A percentile compares a stretch with the other conserved stretches of the same genome.
Evolutionary conservation across 2,888 invertebrate species (phyloP).

Genomic region (Limnephilus rhombicus): DNA sequence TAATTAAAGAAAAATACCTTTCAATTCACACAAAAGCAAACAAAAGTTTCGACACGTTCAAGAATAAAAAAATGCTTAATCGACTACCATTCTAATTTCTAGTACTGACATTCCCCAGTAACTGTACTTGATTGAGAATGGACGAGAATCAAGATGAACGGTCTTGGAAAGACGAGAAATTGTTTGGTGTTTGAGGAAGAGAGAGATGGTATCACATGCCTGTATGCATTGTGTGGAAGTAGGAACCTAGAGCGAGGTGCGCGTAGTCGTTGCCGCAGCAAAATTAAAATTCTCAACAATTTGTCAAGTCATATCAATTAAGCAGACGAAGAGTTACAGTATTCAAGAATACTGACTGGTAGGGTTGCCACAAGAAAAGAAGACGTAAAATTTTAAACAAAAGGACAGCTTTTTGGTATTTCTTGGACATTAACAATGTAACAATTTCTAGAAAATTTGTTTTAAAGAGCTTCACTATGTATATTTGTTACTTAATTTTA

Average conservation of each 20-base stretch:
- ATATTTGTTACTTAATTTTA: too few species aligned
- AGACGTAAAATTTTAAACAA: too few species aligned
- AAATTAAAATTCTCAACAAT: constrained; percentile 33
- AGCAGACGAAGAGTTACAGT: constrained; percentile 1
- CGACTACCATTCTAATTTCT: not conserved
- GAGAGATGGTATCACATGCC: not conserved
- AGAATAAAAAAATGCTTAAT: not conserved
- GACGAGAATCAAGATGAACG: not conserved
- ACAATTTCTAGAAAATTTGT: too few species aligned
- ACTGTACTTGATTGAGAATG: not conserved
- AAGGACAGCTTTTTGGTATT: too few species aligned
- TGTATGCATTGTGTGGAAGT: not conserved
- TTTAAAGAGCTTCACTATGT: too few species aligned
- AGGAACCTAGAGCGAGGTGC: not conserved
- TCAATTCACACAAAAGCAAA: not conserved
- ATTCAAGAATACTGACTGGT: not conserved
- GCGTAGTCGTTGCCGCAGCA: not conserved
- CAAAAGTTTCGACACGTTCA: not conserved
- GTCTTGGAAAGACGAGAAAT: not conserved
- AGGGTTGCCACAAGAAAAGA: not conserved
- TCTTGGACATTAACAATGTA: too few species aligned
- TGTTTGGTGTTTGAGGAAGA: not conserved
- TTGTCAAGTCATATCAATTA: constrained; percentile 46
- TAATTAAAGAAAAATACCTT: not conserved
- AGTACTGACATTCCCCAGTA: not conserved